phyloP scores from a whole-genome alignment of 1,140 invertebrate genomes.

The Tetramorium parvispinum region DNA sequence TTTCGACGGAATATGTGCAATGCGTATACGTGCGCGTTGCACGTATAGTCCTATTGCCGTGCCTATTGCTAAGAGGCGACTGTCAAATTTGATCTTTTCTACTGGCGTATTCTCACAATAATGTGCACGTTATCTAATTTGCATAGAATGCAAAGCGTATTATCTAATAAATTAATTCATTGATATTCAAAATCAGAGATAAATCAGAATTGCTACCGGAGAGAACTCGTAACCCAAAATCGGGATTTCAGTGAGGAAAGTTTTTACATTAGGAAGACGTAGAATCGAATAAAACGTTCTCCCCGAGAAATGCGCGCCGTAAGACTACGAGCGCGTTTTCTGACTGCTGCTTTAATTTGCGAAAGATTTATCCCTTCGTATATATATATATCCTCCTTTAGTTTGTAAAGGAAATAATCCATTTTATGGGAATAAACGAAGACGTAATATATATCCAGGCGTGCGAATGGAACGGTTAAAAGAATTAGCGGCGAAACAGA shows the following conservation, averaged over 20 bases:
- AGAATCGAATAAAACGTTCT: slow-evolving; percentile 32
- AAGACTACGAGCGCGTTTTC: slow-evolving; percentile 21
- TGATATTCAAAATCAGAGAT: not conserved
- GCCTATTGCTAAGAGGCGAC: slow-evolving; percentile 31
- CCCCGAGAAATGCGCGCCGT: not conserved
- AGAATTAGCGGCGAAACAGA: slow-evolving; percentile 43
- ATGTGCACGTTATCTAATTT: not conserved
- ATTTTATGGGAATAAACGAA: slow-evolving; percentile 57
- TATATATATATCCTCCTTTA: slow-evolving; percentile 8
- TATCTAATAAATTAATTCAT: not conserved
- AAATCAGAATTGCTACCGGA: not conserved
- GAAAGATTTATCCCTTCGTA: slow-evolving; percentile 51
- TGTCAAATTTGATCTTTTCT: not conserved
- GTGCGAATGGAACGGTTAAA: slow-evolving; percentile 52
- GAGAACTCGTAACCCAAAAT: not conserved
- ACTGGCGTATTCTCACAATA: not conserved
- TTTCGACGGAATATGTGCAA: slow-evolving; percentile 44
- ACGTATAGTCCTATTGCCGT: not conserved
- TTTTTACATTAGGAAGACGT: slow-evolving; percentile 13
- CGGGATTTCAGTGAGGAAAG: not conserved
- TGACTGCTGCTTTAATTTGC: slow-evolving; percentile 53
- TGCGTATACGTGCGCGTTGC: not conserved
- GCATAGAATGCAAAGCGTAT: not conserved
- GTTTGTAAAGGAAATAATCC: slow-evolving; percentile 58
- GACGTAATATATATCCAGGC: slow-evolving; percentile 42